Evolutionary conservation across 2,797 vertebrate species (phyloP).

Genomic region (Ceyx erithaca): DNA sequence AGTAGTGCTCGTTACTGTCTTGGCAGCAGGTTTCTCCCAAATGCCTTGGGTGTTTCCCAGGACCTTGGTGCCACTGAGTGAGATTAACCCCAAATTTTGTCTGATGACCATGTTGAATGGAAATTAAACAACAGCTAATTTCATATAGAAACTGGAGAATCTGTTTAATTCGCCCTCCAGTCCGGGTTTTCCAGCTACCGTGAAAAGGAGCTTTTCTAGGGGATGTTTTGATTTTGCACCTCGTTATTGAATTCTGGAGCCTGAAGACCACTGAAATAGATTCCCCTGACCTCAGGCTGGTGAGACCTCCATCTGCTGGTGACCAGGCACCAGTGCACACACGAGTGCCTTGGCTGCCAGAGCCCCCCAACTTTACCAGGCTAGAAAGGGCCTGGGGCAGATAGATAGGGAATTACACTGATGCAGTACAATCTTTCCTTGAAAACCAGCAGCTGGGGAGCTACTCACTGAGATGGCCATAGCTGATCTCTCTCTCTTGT

Average conservation of each 20-base stretch:
- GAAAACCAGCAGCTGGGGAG: background rate
- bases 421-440: background rate
- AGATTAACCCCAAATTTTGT: constrained; percentile 32
- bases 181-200: background rate
- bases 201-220: background rate
- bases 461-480: background rate
- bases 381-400: background rate
- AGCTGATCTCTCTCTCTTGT: background rate
- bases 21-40: constrained; percentile 11
- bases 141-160: background rate
- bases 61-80: background rate
- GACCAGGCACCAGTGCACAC: background rate
- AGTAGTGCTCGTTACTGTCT: constrained; percentile 25
- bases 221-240: background rate
- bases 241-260: background rate
- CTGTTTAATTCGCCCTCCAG: background rate
- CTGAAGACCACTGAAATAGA: background rate
- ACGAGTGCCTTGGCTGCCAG: background rate
- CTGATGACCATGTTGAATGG: constrained; percentile 16
- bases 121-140: background rate
- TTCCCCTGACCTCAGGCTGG: background rate
- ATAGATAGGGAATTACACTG: background rate
- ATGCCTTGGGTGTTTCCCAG: constrained; percentile 30
- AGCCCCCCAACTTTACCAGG: background rate
- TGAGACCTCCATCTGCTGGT: constrained; percentile 42